A percentile compares a stretch with the other conserved stretches of the same genome.
Evolutionary conservation across 2,888 invertebrate genomes (phyloP).

Genomic region (Gandaritis pyraliata): DNA sequence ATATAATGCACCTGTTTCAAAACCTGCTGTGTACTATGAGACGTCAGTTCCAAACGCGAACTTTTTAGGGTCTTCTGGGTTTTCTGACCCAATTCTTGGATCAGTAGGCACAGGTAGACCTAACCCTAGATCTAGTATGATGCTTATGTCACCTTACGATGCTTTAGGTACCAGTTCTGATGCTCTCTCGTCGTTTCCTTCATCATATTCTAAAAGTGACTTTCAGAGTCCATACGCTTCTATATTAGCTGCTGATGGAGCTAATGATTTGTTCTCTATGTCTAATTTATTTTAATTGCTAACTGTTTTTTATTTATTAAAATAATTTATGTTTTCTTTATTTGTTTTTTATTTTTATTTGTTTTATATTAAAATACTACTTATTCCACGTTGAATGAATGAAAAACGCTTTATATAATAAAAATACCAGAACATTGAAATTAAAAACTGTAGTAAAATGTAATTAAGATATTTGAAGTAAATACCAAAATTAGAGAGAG

Average conservation of each 20-base stretch:
- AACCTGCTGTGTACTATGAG: constrained; percentile 7
- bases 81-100: constrained; percentile 26
- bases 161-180: constrained; percentile 51
- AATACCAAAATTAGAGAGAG: no score
- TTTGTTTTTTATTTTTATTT: constrained; percentile 15
- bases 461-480: no score
- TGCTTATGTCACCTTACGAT: constrained; percentile 63
- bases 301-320: constrained; percentile 24
- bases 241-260: constrained; percentile 52
- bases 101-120: constrained; percentile 22
- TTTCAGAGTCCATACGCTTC: constrained; percentile 63
- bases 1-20: constrained; percentile 1
- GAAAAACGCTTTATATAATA: no score
- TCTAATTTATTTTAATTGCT: constrained; percentile 48
- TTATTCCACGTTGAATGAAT: no score
- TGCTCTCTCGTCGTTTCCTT: constrained; percentile 33
- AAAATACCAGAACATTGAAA: no score
- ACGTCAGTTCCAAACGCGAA: constrained; percentile 41
- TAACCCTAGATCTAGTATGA: constrained; percentile 47
- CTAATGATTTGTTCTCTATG: constrained; percentile 56
- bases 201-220: constrained; percentile 54
- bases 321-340: constrained; percentile 30
- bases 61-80: constrained; percentile 39
- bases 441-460: no score
- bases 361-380: not conserved